phyloP scores from a whole-genome alignment of 2,888 invertebrate species.

The Ametastegia equiseti region DNA sequence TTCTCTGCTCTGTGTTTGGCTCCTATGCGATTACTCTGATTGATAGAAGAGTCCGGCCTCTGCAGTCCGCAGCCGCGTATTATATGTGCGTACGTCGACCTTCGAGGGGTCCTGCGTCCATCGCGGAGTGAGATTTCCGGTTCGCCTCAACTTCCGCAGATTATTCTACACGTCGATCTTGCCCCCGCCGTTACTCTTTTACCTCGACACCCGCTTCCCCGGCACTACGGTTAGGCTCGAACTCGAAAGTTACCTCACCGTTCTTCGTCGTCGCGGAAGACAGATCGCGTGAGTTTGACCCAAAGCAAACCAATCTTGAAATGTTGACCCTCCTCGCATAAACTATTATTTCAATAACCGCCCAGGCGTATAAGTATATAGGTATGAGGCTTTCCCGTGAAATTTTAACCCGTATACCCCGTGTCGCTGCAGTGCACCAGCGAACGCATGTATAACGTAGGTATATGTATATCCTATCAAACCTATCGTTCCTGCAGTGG shows the following conservation, averaged over 20 bases:
- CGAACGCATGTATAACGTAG: too few relatives aligned
- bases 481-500: too few relatives aligned
- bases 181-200: background rate
- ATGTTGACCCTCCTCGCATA: background rate
- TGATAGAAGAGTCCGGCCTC: conserved; percentile 25
- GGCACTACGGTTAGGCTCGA: background rate
- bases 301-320: background rate
- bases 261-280: background rate
- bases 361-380: too few relatives aligned
- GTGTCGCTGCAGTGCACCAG: too few relatives aligned
- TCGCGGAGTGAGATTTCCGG: conserved; percentile 29
- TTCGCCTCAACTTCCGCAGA: background rate
- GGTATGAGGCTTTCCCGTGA: background rate
- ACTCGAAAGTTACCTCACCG: background rate
- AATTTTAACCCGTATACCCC: background rate
- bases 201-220: background rate
- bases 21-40: conserved; percentile 41
- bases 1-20: conserved; percentile 17
- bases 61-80: conserved; percentile 17
- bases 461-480: too few relatives aligned
- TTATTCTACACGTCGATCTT: background rate
- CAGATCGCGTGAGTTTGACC: conserved; percentile 20
- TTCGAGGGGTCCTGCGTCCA: background rate
- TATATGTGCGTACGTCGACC: conserved; percentile 10
- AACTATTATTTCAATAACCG: background rate